phyloP scores from a whole-genome alignment of 2,113 vertebrate species.

The Antechinus flavipes region DNA sequence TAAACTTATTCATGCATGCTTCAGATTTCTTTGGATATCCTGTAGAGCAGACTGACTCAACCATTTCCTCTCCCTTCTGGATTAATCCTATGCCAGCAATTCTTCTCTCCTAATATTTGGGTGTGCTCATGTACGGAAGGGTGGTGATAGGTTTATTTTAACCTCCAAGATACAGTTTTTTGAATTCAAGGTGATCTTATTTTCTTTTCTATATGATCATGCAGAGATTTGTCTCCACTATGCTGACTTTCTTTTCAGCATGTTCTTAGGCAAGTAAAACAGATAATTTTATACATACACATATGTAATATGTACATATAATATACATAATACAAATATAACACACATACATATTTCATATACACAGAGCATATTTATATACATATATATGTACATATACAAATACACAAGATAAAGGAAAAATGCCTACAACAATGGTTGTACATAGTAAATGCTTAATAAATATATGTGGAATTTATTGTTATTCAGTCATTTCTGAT shows the following conservation, averaged over 20 bases:
- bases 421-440: neutral
- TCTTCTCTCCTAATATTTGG: neutral
- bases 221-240: neutral
- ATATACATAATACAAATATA: neutral
- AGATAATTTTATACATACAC: neutral
- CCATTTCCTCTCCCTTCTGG: slow-evolving; percentile 20
- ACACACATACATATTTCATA: neutral
- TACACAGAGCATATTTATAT: too few relatives aligned
- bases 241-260: neutral
- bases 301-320: too few relatives aligned
- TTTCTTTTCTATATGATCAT: neutral
- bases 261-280: neutral
- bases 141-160: neutral
- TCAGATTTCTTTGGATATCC: neutral
- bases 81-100: neutral
- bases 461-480: neutral
- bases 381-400: neutral
- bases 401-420: neutral
- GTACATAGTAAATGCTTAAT: neutral
- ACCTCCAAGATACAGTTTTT: neutral
- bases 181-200: neutral
- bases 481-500: neutral
- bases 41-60: neutral
- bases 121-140: neutral
- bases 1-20: neutral